A percentile compares a stretch with the other conserved stretches of the same genome.
These are phyloP conservation scores for Calameuta filiformis DNA, from an alignment of 2,888 invertebrate genomes.

Conservation along the genomic window DNA sequence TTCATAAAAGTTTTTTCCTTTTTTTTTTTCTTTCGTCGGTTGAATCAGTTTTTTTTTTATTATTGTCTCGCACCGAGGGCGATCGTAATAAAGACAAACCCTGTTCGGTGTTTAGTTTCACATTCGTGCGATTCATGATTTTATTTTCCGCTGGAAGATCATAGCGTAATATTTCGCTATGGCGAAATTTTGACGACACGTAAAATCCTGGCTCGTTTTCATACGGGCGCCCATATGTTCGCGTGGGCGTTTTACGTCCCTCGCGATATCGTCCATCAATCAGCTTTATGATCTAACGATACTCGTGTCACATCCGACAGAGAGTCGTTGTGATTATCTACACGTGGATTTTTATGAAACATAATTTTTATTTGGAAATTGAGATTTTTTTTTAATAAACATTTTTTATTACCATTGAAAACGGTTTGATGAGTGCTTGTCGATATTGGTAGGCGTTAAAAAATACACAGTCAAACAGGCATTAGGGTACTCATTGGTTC, in stretches of 20 bases:
- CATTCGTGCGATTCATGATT: constrained; percentile 35
- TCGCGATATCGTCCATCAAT: constrained; percentile 1
- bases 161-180: not conserved
- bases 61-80: constrained; percentile 29
- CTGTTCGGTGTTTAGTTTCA: not conserved
- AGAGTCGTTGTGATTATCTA: too few relatives aligned
- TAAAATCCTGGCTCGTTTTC: not conserved
- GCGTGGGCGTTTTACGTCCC: too few relatives aligned
- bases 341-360: too few relatives aligned
- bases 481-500: too few relatives aligned
- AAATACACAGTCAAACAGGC: too few relatives aligned
- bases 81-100: constrained; percentile 30
- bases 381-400: too few relatives aligned
- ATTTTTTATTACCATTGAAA: too few relatives aligned
- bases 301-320: too few relatives aligned
- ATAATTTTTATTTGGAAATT: too few relatives aligned
- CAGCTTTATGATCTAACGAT: not conserved
- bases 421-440: too few relatives aligned
- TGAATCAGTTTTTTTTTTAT: constrained; percentile 14
- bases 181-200: not conserved
- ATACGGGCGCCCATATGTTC: not conserved
- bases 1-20: not conserved
- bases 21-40: constrained; percentile 8
- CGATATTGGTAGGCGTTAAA: too few relatives aligned
- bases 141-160: not conserved